These are phyloP conservation scores for Scortum barcoo DNA, from an alignment of 2,113 vertebrate species.

Conservation along the genomic window DNA sequence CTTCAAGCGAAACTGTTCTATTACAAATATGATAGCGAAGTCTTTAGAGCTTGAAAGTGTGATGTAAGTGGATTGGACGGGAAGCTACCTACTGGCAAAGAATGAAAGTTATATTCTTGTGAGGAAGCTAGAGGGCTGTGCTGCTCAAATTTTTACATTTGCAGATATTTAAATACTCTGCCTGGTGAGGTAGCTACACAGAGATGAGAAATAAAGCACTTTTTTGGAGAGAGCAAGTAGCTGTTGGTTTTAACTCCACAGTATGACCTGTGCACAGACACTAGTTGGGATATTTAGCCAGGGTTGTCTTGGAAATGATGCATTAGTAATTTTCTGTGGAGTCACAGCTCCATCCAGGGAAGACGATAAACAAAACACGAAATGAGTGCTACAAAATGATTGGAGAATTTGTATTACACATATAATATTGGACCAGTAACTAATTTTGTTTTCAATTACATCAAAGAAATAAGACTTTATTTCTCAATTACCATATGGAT, in stretches of 20 bases:
- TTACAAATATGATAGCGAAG: conserved; percentile 69
- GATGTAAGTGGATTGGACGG: conserved; percentile 75
- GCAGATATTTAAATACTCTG: conserved; percentile 26
- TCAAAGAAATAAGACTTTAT: neutral
- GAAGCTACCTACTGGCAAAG: conserved; percentile 47
- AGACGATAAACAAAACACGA: neutral
- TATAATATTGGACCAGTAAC: neutral
- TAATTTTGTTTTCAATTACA: neutral
- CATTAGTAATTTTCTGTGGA: neutral
- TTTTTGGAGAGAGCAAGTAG: neutral
- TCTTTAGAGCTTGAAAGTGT: conserved; percentile 70
- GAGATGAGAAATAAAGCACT: neutral
- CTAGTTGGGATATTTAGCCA: neutral
- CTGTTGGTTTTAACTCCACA: conserved; percentile 5
- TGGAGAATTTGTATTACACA: neutral
- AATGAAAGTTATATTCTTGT: conserved; percentile 43
- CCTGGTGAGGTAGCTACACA: neutral
- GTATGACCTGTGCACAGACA: conserved; percentile 6
- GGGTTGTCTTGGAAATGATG: neutral
- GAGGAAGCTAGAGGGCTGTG: conserved; percentile 22
- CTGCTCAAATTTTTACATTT: conserved; percentile 24
- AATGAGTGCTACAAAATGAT: neutral
- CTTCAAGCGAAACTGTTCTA: conserved; percentile 77
- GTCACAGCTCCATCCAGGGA: neutral
- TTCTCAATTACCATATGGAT: neutral